A percentile compares a stretch with the other conserved stretches of the same genome.
Evolutionary conservation across 2,797 vertebrate genomes (phyloP).

Genomic region (Melanotaenia nigrans): DNA sequence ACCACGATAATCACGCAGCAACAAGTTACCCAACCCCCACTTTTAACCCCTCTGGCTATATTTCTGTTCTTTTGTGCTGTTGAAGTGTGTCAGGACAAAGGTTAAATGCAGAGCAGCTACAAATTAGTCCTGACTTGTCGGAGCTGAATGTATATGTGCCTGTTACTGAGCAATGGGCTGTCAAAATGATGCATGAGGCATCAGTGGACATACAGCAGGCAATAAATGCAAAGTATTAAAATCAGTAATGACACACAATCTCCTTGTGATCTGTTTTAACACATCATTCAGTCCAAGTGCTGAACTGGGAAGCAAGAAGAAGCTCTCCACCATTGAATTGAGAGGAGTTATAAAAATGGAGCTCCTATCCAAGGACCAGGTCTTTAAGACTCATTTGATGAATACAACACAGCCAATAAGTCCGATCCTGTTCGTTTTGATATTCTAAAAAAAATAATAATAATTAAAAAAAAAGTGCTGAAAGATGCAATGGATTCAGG

Average conservation of each 20-base stretch:
- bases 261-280: background rate
- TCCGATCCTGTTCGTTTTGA: background rate
- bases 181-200: slow-evolving; percentile 29
- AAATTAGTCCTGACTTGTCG: slow-evolving; percentile 57
- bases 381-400: background rate
- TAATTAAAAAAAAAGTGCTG: background rate
- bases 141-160: slow-evolving; percentile 41
- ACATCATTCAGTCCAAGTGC: background rate
- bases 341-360: background rate
- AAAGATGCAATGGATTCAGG: slow-evolving; percentile 1
- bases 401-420: background rate
- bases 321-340: background rate
- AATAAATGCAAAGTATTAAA: slow-evolving; percentile 14
- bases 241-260: background rate
- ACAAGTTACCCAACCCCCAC: slow-evolving; percentile 43
- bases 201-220: slow-evolving; percentile 15
- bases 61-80: slow-evolving; percentile 61
- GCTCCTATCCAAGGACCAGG: background rate
- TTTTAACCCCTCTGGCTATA: slow-evolving; percentile 43
- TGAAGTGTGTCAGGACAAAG: slow-evolving; percentile 65
- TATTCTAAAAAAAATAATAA: no score
- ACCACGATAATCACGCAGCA: slow-evolving; percentile 39
- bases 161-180: slow-evolving; percentile 28
- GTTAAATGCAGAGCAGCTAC: slow-evolving; percentile 68
- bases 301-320: background rate